Conservation (phyloP, 2,113 vertebrate genomes). For the Oreocharis arfaki region DNA sequence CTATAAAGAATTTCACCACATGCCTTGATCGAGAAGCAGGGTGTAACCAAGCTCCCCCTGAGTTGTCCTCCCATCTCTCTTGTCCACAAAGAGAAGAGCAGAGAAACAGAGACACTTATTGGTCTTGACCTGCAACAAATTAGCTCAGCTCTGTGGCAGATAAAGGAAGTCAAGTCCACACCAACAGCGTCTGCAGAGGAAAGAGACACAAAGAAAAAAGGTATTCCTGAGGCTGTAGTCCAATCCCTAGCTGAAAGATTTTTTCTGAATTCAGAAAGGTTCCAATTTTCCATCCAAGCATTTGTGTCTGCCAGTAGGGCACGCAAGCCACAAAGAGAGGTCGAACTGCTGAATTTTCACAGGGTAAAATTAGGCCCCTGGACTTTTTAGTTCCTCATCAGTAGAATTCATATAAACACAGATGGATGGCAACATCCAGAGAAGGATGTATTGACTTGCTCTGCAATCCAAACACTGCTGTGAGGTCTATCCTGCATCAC, state of each 20-base stretch:
- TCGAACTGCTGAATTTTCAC: background rate
- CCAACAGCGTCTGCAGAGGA: background rate
- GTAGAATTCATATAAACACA: background rate
- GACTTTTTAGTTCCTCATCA: background rate
- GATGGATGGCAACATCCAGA: background rate
- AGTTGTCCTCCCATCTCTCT: background rate
- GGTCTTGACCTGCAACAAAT: background rate
- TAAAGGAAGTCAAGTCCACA: background rate
- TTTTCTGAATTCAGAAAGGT: background rate
- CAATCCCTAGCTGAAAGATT: background rate
- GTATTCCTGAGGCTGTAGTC: background rate
- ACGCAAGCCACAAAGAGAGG: background rate
- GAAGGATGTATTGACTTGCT: background rate
- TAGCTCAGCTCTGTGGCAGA: background rate
- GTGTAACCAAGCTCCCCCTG: background rate
- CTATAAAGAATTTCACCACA: background rate
- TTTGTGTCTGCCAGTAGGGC: background rate
- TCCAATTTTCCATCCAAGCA: background rate
- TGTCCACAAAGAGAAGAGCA: background rate
- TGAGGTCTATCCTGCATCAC: background rate
- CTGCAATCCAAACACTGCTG: background rate
- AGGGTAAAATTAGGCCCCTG: background rate
- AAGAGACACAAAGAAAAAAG: background rate
- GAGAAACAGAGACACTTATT: rapidly evolving
- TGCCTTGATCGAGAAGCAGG: background rate